phyloP scores from a whole-genome alignment of 2,888 invertebrate genomes.

The Leistus spinibarbis region DNA sequence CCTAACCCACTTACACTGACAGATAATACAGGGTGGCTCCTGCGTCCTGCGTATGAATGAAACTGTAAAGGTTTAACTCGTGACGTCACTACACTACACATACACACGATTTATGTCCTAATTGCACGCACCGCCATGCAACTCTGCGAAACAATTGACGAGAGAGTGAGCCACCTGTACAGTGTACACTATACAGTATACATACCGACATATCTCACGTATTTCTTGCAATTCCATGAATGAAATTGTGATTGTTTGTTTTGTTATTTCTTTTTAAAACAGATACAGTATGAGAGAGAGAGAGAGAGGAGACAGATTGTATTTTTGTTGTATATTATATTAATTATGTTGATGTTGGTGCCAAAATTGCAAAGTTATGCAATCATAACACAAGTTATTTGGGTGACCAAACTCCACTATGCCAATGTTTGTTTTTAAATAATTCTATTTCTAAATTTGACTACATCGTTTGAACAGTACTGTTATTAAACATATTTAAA shows the following conservation, averaged over 20 bases:
- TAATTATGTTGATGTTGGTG: background rate
- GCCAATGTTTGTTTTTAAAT: background rate
- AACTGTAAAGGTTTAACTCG: background rate
- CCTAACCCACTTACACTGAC: no score
- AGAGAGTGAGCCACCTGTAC: background rate
- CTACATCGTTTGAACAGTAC: no score
- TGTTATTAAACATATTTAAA: no score
- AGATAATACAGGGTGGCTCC: background rate
- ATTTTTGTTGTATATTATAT: background rate
- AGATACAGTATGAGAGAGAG: no score
- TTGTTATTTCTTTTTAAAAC: background rate
- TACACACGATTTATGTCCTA: background rate
- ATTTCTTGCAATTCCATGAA: background rate
- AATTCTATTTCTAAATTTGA: background rate
- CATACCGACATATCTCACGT: background rate
- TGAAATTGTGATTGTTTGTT: background rate
- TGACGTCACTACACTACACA: background rate
- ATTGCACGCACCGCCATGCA: background rate
- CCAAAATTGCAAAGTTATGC: background rate
- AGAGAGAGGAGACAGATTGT: background rate
- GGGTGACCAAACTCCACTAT: background rate
- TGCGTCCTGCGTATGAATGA: background rate
- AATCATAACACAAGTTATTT: background rate
- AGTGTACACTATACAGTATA: no score
- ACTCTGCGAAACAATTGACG: background rate